Conservation (phyloP, 2,113 vertebrate genomes). For the Ahaetulla prasina region DNA sequence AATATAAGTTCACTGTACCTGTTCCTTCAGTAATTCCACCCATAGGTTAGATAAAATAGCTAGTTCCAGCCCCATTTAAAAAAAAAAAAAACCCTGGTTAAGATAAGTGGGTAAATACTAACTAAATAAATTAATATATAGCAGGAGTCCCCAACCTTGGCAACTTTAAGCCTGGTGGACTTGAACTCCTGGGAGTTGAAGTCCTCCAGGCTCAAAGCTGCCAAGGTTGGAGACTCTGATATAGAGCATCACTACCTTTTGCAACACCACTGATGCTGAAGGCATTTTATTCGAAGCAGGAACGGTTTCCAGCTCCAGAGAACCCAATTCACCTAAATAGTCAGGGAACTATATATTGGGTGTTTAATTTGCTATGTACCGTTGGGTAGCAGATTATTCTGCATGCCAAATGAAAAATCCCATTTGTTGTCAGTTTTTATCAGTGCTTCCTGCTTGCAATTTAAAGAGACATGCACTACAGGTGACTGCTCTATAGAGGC, state of each 20-base stretch:
- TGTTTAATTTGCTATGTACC: conserved; percentile 39
- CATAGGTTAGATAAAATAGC: not conserved
- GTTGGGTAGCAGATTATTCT: conserved; percentile 44
- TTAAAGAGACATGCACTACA: conserved; percentile 47
- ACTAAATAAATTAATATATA: not conserved
- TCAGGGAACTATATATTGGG: conserved; percentile 38
- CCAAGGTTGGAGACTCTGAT: too few relatives aligned
- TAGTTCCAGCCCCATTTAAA: not conserved
- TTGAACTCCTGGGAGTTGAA: too few relatives aligned
- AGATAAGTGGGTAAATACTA: not conserved
- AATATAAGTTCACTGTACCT: not conserved
- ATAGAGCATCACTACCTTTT: not conserved
- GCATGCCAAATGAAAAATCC: conserved; percentile 55
- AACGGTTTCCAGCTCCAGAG: conserved; percentile 1
- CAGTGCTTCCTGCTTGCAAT: conserved; percentile 46
- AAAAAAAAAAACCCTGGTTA: not conserved
- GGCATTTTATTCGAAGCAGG: not conserved
- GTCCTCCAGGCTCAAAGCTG: too few relatives aligned
- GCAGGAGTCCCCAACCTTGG: too few relatives aligned
- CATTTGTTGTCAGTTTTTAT: conserved; percentile 61
- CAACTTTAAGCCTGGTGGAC: too few relatives aligned
- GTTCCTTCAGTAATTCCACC: not conserved
- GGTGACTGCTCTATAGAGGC: conserved; percentile 5
- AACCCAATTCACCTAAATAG: conserved; percentile 40
- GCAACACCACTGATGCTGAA: not conserved